Percentiles rank a stretch among this genome's conserved stretches.
Conservation (phyloP, 2,113 vertebrate species). For the Apistogramma diplotaenia region DNA sequence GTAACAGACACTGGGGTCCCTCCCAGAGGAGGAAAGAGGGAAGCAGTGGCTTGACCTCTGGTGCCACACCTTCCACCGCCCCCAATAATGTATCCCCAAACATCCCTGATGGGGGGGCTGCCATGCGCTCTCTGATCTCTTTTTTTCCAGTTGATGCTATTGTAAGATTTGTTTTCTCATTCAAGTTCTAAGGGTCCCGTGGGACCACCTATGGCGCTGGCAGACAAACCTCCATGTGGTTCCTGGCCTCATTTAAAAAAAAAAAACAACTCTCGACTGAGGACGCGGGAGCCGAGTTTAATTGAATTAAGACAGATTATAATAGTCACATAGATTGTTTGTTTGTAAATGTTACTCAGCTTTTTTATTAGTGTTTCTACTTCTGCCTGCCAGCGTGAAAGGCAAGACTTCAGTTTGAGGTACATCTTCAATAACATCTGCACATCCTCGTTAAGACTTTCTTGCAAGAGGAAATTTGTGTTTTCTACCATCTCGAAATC, state of each 20-base stretch:
- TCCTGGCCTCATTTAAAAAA: conserved; percentile 8
- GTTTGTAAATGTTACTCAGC: too few relatives aligned
- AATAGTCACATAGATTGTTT: too few relatives aligned
- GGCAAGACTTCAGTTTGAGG: neutral
- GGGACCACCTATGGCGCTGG: conserved; percentile 35
- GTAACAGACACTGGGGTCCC: conserved; percentile 32
- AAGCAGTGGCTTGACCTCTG: conserved; percentile 45
- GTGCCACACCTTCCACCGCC: conserved; percentile 45
- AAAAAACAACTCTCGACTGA: too few relatives aligned
- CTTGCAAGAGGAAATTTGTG: neutral
- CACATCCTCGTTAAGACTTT: rapidly evolving
- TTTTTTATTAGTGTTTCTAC: neutral
- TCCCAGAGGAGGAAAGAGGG: conserved; percentile 57
- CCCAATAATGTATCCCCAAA: conserved; percentile 26
- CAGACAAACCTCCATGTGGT: conserved; percentile 17
- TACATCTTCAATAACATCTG: neutral
- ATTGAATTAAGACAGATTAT: neutral
- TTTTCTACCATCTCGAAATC: neutral
- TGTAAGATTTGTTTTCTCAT: conserved; percentile 63
- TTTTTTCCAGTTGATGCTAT: conserved; percentile 38
- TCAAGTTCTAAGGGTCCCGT: conserved; percentile 15
- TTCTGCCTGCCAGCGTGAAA: neutral
- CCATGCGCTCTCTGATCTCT: conserved; percentile 44
- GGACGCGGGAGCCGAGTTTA: neutral
- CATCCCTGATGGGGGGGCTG: conserved; percentile 22